Base-by-base conservation (phyloP, 2,113 vertebrate genomes). In the Peromyscus californicus region DNA sequence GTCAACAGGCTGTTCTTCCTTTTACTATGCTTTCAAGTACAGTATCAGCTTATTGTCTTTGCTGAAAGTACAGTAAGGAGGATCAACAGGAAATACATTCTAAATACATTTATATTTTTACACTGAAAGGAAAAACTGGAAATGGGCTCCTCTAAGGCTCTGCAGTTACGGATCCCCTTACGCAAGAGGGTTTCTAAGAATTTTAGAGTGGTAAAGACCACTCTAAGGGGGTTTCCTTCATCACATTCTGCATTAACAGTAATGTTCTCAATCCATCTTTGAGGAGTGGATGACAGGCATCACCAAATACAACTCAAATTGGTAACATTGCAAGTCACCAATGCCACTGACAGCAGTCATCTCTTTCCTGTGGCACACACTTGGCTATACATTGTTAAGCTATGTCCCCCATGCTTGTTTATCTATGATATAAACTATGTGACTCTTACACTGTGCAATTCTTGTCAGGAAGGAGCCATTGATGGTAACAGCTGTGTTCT, bases 121-220 rank as follows among this genome's bases (percentile, higher is more conserved):
- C 31, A 57, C 12, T 57, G 48, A 80, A 78, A 76, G 26, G n/a
- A 76, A 76, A 78, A 78, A 48, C 57, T 80, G 8, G 78, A 80
- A 54, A 80, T 36, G 31, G 54, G 54, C 33, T 61, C 78, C 78
- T 48, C 16, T 86, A 86, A 67, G 63, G 48, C 45, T 51, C 29
- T 26, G 21, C 31, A 76, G 45, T 78, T 54, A 21, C 11, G 17
- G 48, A 36, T 80, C 29, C 74, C 2, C 16, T 93, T 88, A 88
- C 15, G 39, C 24, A 96, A 86, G 0, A 84, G 65, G 70, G 65
- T 17, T 70, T 90, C 79, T 89, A 63, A 83, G 86, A 95, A 63
- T 78, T 72, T 93, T 92, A 90, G 74, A 74, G 74, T 91, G 70
- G 29, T 69, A 39, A 90, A 86, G 31, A 54, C 31, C 51, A 36